Conservation (phyloP, 2,113 vertebrate species). For the Stomatorhinus ivindoensis region DNA sequence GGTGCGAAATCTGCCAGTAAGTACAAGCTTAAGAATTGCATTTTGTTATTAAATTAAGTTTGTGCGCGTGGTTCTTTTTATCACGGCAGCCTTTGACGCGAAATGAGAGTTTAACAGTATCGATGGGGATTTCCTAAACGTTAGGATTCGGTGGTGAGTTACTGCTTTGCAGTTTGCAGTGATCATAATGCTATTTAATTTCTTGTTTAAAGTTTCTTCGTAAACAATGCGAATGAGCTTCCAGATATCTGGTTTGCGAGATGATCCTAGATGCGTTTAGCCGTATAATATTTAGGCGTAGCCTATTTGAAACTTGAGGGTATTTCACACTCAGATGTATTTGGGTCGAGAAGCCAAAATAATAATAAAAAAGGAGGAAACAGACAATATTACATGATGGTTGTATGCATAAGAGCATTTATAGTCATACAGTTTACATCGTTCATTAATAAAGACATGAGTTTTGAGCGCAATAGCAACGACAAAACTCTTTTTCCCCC, state of each 20-base stretch:
- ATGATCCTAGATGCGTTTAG: neutral
- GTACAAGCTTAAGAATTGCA: neutral
- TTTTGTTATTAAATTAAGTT: neutral
- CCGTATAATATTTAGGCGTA: neutral
- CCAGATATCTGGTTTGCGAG: neutral
- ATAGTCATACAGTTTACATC: neutral
- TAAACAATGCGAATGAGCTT: neutral
- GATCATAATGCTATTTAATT: neutral
- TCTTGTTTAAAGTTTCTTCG: neutral
- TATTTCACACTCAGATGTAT: neutral
- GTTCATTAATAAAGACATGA: neutral
- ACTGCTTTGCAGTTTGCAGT: neutral
- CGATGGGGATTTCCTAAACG: neutral
- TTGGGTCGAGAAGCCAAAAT: neutral
- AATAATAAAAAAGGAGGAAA: neutral
- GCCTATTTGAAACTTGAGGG: neutral
- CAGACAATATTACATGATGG: neutral
- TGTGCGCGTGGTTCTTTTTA: conserved; percentile 9
- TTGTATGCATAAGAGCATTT: neutral
- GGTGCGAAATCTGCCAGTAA: conserved; percentile 41
- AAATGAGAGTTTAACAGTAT: neutral
- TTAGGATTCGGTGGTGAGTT: neutral
- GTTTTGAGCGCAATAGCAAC: neutral
- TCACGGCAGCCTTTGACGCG: neutral
- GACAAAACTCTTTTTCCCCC: neutral